Evolutionary conservation across 2,113 vertebrate genomes (phyloP).

Genomic region (Psephotus haematonotus): DNA sequence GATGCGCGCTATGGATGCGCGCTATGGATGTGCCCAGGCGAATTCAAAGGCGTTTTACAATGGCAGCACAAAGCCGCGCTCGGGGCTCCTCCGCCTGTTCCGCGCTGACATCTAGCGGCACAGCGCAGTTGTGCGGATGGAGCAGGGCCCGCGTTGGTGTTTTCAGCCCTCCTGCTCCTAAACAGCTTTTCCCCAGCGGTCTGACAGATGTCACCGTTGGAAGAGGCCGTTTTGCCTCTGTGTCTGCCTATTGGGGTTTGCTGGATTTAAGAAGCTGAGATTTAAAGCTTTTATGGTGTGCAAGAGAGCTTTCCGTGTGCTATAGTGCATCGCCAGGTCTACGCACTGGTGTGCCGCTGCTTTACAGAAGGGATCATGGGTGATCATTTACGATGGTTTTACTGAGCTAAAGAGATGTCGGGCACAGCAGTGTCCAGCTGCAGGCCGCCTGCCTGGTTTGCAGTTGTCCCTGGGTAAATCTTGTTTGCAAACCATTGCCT

Average conservation of each 20-base stretch:
- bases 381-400: neutral
- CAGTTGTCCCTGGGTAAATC: neutral
- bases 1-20: neutral
- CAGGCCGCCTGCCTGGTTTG: neutral
- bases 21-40: neutral
- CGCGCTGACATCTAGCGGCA: constrained; percentile 61
- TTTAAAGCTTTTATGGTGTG: neutral
- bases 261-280: neutral
- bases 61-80: neutral
- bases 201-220: neutral
- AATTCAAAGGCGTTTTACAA: neutral
- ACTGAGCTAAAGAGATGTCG: neutral
- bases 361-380: neutral
- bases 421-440: neutral
- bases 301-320: neutral
- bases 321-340: rapidly evolving
- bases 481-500: neutral
- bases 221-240: neutral
- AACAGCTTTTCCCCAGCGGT: neutral
- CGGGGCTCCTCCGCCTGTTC: neutral
- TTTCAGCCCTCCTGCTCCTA: neutral
- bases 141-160: rapidly evolving
- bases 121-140: neutral
- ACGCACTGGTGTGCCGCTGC: no score
- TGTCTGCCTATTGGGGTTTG: neutral